A percentile compares a stretch with the other conserved stretches of the same genome.
phyloP scores from a whole-genome alignment of 2,113 vertebrate species.

The Sarotherodon lohbergeri region DNA sequence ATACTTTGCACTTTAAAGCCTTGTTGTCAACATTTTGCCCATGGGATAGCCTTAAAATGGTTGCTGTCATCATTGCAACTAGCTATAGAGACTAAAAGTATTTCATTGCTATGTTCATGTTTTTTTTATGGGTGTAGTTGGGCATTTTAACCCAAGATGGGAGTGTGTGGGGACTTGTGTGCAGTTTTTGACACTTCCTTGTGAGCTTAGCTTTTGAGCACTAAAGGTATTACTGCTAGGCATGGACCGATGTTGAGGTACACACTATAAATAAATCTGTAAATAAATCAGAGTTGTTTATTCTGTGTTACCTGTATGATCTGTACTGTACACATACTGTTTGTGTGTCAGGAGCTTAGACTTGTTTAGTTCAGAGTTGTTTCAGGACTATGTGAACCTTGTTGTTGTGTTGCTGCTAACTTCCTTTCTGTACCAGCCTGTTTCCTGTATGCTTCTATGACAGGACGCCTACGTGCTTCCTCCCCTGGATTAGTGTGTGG shows the following conservation, averaged over 20 bases:
- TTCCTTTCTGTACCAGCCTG: constrained; percentile 61
- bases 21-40: not conserved
- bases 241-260: not conserved
- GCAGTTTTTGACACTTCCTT: not conserved
- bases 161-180: not conserved
- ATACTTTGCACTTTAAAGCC: not conserved
- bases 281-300: not conserved
- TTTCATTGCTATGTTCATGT: not conserved
- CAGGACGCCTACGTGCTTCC: constrained; percentile 60
- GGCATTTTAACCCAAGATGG: not conserved
- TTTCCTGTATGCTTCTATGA: constrained; percentile 56
- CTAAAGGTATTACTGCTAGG: not conserved
- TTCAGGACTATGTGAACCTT: not conserved
- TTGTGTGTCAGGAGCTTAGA: constrained; percentile 9
- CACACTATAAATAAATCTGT: not conserved
- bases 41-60: not conserved
- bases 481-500: constrained; percentile 39
- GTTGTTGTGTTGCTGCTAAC: constrained; percentile 17
- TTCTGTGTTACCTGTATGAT: not conserved
- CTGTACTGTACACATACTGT: not conserved
- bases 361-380: not conserved
- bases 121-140: not conserved
- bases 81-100: not conserved
- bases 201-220: not conserved
- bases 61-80: not conserved